These are phyloP conservation scores for Leucophenga varia DNA, from an alignment of 1,140 invertebrate species.

Conservation along the genomic window DNA sequence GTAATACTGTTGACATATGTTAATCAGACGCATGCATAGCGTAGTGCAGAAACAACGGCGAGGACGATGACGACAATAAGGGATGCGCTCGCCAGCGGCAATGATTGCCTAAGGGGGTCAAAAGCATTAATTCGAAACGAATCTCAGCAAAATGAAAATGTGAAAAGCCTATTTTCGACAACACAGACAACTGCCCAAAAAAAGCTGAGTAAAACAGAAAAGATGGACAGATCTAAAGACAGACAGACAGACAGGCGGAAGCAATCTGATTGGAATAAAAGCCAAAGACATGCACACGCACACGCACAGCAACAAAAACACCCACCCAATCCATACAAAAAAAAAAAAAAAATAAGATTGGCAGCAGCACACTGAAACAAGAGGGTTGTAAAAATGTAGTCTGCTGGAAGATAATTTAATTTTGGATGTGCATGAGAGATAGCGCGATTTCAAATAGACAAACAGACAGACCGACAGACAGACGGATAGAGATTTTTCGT, in stretches of 20 bases:
- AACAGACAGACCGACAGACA: no score
- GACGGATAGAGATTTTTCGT: no score
- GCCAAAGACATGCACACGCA: constrained; percentile 12
- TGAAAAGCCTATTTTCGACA: constrained; percentile 54
- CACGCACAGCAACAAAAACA: not conserved
- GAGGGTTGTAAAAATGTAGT: constrained; percentile 32
- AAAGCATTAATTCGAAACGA: constrained; percentile 56
- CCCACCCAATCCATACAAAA: no score
- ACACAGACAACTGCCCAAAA: not conserved
- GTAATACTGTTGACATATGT: constrained; percentile 57
- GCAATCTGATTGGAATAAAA: constrained; percentile 56
- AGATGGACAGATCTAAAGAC: constrained; percentile 23
- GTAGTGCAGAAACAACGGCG: not conserved
- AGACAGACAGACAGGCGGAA: constrained; percentile 38
- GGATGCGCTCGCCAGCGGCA: constrained; percentile 1
- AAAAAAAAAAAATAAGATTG: no score
- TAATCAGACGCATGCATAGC: constrained; percentile 52
- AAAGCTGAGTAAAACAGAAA: not conserved
- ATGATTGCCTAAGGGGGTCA: constrained; percentile 32
- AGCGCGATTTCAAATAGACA: constrained; percentile 8
- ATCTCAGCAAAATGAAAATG: constrained; percentile 47
- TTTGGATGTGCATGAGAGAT: constrained; percentile 52
- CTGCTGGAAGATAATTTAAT: constrained; percentile 55
- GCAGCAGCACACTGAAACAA: constrained; percentile 44
- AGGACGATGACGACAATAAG: constrained; percentile 3